phyloP scores from a whole-genome alignment of 2,888 invertebrate genomes.

The Venusia cambrica region DNA sequence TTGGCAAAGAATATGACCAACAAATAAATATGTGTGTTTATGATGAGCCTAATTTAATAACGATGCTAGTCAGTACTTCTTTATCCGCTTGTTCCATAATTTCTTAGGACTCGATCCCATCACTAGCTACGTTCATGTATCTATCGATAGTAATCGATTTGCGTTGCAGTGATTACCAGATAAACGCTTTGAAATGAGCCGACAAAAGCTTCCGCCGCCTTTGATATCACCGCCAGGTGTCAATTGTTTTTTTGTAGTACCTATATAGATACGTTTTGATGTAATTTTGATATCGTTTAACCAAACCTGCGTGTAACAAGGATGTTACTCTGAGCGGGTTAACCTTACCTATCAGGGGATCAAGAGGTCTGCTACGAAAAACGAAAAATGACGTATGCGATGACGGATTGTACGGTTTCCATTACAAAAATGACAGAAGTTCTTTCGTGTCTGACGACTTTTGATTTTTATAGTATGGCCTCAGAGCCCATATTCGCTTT shows the following conservation, averaged over 20 bases:
- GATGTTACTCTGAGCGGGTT: too few relatives aligned
- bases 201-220: constrained; percentile 45
- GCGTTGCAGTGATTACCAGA: constrained; percentile 38
- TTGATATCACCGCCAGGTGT: constrained; percentile 40
- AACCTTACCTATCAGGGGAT: too few relatives aligned
- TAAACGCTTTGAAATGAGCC: constrained; percentile 38
- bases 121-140: constrained; percentile 28
- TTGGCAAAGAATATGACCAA: too few relatives aligned
- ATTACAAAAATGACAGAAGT: too few relatives aligned
- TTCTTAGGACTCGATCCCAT: neutral
- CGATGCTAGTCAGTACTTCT: constrained; percentile 2
- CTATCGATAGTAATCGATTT: constrained; percentile 33
- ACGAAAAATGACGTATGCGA: too few relatives aligned
- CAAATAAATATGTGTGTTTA: too few relatives aligned
- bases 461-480: too few relatives aligned
- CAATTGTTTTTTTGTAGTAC: constrained; percentile 38
- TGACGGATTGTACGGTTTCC: too few relatives aligned
- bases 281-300: constrained; percentile 15
- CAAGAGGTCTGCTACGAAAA: too few relatives aligned
- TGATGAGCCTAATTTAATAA: too few relatives aligned
- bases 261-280: constrained; percentile 30
- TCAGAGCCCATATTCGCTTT: too few relatives aligned
- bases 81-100: constrained; percentile 3
- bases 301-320: constrained; percentile 10
- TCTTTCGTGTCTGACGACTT: too few relatives aligned